A percentile compares a stretch with the other conserved stretches of the same genome.
Conservation (phyloP, 2,888 invertebrate genomes). For the Ectemnius lituratus region DNA sequence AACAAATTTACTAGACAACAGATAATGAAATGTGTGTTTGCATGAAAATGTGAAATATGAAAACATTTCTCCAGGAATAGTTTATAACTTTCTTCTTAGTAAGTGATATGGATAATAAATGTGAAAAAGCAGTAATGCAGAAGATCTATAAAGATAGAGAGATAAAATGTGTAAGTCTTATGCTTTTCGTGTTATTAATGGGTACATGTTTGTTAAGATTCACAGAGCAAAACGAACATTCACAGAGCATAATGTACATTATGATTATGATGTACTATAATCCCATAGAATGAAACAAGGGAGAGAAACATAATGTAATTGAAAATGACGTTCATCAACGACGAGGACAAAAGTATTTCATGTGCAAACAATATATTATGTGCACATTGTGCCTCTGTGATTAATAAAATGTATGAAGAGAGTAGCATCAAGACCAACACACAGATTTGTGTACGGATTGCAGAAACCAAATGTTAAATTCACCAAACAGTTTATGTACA, state of each 20-base stretch:
- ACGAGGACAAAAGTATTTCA: conserved; percentile 45
- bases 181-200: not conserved
- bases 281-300: conserved; percentile 25
- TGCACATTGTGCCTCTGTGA: conserved; percentile 49
- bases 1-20: too few relatives aligned
- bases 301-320: conserved; percentile 36
- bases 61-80: too few relatives aligned
- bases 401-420: conserved; percentile 33
- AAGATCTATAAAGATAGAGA: not conserved
- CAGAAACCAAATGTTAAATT: conserved; percentile 45
- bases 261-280: conserved; percentile 19
- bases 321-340: conserved; percentile 47
- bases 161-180: not conserved
- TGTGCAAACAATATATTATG: conserved; percentile 42
- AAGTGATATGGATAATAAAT: conserved; percentile 17
- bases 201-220: conserved; percentile 2
- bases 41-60: too few relatives aligned
- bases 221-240: conserved; percentile 11
- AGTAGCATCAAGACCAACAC: conserved; percentile 36
- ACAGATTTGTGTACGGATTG: conserved; percentile 38
- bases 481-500: conserved; percentile 51
- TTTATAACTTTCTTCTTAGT: too few relatives aligned
- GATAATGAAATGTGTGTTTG: too few relatives aligned
- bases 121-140: conserved; percentile 10
- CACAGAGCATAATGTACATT: not conserved